phyloP scores from a whole-genome alignment of 2,888 invertebrate genomes.

The Eristalis tenax region DNA sequence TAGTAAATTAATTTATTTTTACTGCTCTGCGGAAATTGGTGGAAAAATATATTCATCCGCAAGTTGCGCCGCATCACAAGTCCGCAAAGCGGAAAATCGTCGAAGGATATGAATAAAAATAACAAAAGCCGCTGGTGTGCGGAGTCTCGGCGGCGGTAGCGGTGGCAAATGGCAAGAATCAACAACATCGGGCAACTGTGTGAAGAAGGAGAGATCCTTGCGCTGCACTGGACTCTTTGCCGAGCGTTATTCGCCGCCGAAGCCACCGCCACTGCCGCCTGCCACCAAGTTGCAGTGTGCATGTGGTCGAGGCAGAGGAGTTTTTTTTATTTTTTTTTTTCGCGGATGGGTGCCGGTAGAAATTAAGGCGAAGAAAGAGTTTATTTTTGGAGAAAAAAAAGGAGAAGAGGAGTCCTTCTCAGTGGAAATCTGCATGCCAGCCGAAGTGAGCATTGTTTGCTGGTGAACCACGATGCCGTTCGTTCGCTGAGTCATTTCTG shows the following conservation, averaged over 20 bases:
- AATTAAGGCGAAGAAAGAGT: background rate
- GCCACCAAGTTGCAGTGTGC: background rate
- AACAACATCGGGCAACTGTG: slow-evolving; percentile 50
- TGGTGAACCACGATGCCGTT: background rate
- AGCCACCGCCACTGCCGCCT: too few species aligned
- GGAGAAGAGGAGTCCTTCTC: too few species aligned
- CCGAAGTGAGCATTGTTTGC: background rate
- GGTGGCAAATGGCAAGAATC: slow-evolving; percentile 15
- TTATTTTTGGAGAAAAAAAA: background rate
- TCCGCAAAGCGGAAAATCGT: slow-evolving; percentile 67
- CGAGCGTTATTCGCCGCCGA: too few species aligned
- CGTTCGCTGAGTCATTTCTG: background rate
- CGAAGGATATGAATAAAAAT: slow-evolving; percentile 55
- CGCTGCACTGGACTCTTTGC: slow-evolving; percentile 20
- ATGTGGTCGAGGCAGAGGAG: background rate
- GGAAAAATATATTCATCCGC: slow-evolving; percentile 64
- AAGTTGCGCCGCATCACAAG: slow-evolving; percentile 64
- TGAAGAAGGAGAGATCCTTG: slow-evolving; percentile 40
- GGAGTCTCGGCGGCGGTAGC: background rate
- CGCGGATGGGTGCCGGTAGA: background rate
- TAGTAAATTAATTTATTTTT: slow-evolving; percentile 70
- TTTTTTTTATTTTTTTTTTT: background rate
- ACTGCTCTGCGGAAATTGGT: slow-evolving; percentile 71
- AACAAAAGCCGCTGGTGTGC: background rate
- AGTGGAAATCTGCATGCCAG: background rate